Evolutionary conservation across 2,888 invertebrate species (phyloP), one percentile per base, ranked within the genome.

Genomic region (Caenorhabditis uteleia): DNA sequence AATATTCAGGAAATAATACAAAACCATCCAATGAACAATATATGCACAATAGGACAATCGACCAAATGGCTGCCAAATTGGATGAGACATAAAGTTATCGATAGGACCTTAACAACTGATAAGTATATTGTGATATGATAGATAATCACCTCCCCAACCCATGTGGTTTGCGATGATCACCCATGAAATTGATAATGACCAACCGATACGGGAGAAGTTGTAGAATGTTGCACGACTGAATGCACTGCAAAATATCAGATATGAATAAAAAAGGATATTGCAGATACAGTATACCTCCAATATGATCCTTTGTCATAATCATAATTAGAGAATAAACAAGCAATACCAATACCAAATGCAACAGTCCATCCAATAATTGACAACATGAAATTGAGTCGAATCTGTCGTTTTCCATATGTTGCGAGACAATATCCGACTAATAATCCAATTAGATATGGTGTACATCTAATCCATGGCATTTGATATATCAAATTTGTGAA

Each of bases 1-100:
- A 21, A 71, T 40, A 38, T 65, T 61, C 27, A 59, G 18, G 36
- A 49, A 66, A 12, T 59, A 56, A 45, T 51, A 66, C 7, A 70
- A 29, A n/a, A 65, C 55, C 12, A 68, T 21, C 58, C 48, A 65
- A 31, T 77, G 77, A 31, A 74, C 62, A 38, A 95, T 88, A 86
- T 94, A 95, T 29, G 93, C 91, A 84, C 93, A 91, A 85, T 93
- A 95, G 2, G 94, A 92, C 61, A 95, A 88, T 49, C 93, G 88
- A 78, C 93, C 92, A 46, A 95, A 87, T 0, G 95, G 94, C 78
- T 92, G 88, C 76, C 93, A 88, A 0, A 91, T 89, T 46, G 89
- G 88, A 85, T 91, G 90, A 0, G 91, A 91, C 49, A 95, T 87
- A 40, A 92, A 85, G 0, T 88, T 88, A 86, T 92, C 90, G 50